Conservation (phyloP, 2,888 invertebrate species). For the Pollenia angustigena region DNA sequence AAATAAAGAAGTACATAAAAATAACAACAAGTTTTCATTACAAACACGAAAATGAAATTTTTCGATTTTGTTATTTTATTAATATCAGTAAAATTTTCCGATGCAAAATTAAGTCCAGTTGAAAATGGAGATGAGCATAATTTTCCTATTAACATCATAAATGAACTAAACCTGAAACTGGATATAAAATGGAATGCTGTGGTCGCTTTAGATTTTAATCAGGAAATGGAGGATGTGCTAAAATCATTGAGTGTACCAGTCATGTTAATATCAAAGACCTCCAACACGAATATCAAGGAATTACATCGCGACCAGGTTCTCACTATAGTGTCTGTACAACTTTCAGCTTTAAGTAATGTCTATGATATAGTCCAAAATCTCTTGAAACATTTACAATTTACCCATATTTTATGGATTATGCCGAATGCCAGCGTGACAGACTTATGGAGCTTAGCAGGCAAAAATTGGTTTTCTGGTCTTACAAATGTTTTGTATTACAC, state of each 20-base stretch:
- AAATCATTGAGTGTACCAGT: background rate
- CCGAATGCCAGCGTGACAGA: background rate
- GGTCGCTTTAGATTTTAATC: background rate
- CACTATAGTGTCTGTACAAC: background rate
- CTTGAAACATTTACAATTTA: background rate
- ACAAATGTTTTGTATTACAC: background rate
- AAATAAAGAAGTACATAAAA: background rate
- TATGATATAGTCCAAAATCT: background rate
- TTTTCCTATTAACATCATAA: background rate
- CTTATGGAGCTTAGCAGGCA: background rate
- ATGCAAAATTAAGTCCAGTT: background rate
- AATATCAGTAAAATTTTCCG: background rate
- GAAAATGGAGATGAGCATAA: background rate
- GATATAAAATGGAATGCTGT: background rate
- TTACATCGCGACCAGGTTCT: background rate
- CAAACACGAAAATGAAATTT: background rate
- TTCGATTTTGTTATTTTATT: background rate
- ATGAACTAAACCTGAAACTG: background rate
- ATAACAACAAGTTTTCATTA: background rate
- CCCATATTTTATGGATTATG: background rate
- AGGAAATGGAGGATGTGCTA: background rate
- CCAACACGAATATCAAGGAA: background rate
- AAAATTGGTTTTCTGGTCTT: background rate
- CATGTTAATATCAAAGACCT: background rate
- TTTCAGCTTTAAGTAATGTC: background rate